Evolutionary conservation across 1,140 invertebrate genomes (phyloP), one percentile per base, ranked within the genome.

Genomic region (Pseudomyrmex dendroicus): DNA sequence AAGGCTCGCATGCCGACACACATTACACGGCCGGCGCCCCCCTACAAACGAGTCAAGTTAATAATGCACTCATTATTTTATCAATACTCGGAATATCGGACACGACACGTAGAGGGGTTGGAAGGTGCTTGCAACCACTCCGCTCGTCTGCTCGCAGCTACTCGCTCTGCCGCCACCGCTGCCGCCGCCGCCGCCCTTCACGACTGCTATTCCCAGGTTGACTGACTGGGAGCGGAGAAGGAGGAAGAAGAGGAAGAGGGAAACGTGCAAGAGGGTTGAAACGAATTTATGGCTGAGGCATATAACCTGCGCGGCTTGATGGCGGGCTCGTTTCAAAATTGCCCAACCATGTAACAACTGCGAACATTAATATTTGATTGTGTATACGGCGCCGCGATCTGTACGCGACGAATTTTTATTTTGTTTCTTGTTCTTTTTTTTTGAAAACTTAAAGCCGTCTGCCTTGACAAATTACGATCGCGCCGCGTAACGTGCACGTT

Each of bases 31-130:
- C n/a, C 63, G 62, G 13, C 62, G 54, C 73, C 52, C 86, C 59
- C 74, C 35, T 35, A 62, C 84, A 76, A 67, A 73, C 46, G 82
- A 82, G 52, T 50, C 82, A 77, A 90, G 89, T 91, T 92, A 91
- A 92, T 92, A 92, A 92, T 89, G 90, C 86, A 89, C 90, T 92
- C 86, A 90, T 92, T 91, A 92, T 92, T 92, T 92, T 89, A 91
- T 92, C 91, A 91, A 92, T 92, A 91, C 86, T 78, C 50, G 72
- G 90, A 91, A 91, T 90, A 90, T 90, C 85, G 78, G 82, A 13
- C 83, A 78, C 84, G 86, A 89, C 85, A 87, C 84, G 59, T 63
- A n/a, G 13, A 61, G 52, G 62, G 82, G 61, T 64, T 57, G 52
- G 70, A 61, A 85, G 85, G 89, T 87, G 76, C 54, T 78, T 68